phyloP scores from a whole-genome alignment of 1,140 invertebrate species.

The Drosophila kikkawai region DNA sequence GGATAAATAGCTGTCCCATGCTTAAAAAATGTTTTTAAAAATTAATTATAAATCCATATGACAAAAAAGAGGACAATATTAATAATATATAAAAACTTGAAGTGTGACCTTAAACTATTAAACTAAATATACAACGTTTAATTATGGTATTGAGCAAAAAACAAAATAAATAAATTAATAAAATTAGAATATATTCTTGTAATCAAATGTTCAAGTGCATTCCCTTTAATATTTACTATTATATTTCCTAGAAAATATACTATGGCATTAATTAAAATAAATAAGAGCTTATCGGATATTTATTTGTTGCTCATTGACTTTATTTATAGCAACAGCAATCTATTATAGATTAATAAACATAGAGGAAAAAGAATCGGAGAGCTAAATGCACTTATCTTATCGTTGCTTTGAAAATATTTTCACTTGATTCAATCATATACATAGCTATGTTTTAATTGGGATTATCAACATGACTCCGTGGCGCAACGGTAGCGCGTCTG shows the following conservation, averaged over 20 bases:
- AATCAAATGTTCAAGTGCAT: background rate
- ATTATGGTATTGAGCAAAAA: no score
- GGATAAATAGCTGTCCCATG: no score
- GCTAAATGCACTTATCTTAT: constrained; percentile 30
- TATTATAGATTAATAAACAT: background rate
- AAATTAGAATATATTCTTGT: no score
- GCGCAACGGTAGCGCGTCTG: constrained; percentile 99
- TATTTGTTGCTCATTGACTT: background rate
- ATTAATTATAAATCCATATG: no score
- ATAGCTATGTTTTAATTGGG: background rate
- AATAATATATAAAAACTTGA: no score
- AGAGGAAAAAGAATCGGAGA: background rate
- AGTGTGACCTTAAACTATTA: no score
- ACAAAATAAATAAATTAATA: no score
- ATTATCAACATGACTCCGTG: constrained; percentile 89
- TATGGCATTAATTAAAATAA: background rate
- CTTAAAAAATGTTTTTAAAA: no score
- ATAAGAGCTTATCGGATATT: background rate
- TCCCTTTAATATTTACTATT: background rate
- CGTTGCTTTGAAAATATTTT: background rate
- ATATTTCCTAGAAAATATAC: constrained; percentile 4
- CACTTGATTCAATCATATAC: background rate
- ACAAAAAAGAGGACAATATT: no score
- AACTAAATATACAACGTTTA: no score
- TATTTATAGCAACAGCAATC: constrained; percentile 6